These are phyloP conservation scores for Dasysyrphus tricinctus DNA, from an alignment of 2,888 invertebrate genomes.

Conservation along the genomic window DNA sequence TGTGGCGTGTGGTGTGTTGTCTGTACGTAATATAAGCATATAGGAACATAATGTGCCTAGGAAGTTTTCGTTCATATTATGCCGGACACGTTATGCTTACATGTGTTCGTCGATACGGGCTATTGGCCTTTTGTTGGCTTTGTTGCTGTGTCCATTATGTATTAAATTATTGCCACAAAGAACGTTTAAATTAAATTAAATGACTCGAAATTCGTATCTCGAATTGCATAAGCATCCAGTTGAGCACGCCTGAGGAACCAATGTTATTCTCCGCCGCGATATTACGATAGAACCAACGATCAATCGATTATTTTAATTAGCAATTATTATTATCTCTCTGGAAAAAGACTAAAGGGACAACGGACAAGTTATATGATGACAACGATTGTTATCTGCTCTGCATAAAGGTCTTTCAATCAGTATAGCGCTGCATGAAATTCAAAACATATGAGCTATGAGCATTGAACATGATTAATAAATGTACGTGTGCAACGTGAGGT, in stretches of 20 bases:
- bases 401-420: constrained; percentile 13
- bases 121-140: constrained; percentile 37
- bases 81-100: constrained; percentile 4
- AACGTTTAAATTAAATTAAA: constrained; percentile 64
- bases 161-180: constrained; percentile 51
- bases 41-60: no score
- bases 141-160: constrained; percentile 17
- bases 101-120: background rate
- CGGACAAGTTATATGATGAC: constrained; percentile 40
- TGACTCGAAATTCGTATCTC: constrained; percentile 40
- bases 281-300: constrained; percentile 36
- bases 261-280: constrained; percentile 21
- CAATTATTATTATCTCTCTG: constrained; percentile 51
- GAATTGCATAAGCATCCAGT: constrained; percentile 20
- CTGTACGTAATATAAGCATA: background rate
- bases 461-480: background rate
- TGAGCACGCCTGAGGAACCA: constrained; percentile 48
- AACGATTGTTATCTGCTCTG: constrained; percentile 30
- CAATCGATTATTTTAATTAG: constrained; percentile 67
- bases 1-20: background rate
- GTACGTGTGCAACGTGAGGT: constrained; percentile 6
- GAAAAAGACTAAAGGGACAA: constrained; percentile 32
- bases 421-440: constrained; percentile 12
- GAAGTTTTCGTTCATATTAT: background rate
- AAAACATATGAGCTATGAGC: background rate